Base-by-base conservation (phyloP, 2,888 invertebrate species). In the Eudemis profundana region DNA sequence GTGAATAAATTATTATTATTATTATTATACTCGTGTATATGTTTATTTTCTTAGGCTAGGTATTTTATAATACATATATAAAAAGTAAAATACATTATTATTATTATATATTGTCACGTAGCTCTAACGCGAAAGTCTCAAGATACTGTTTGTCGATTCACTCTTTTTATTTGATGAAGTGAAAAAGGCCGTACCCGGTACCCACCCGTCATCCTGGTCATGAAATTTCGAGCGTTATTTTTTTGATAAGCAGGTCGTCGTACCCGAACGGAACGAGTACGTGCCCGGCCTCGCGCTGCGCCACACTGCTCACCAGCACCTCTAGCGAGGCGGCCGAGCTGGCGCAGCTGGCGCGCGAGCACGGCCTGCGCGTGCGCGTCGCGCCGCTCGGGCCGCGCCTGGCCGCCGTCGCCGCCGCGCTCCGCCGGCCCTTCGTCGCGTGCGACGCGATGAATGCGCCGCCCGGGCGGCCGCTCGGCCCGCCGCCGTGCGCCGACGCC, bases 221-320 rank as follows among this genome's bases (percentile, higher is more conserved):
- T 3, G 2, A 14, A 14, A 15, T 17, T 38, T 2, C 4, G 1
- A 12, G 8, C 2, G 27, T 27, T 12, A 15, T 1, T 27, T 15
- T 8, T 47, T 1, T 46, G 21, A 12, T 47, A 21, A 23, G 17
- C 74, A 74, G 82, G 3, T 68, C 67, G 36, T 27, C 68, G 10
- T 68, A 74, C 47, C 67, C 68, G 51, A 82, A 91, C 8, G 94
- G 95, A 63, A 89, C 94, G 72, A n/a, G 94, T 92, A 79, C 89
- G 74, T 96, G 96, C 76, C 69, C 74, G 27, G 59, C 63, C 2
- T 54, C 61, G 2, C 66, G 70, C 3, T 83, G 85, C 68, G 83
- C 86, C 1, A 77, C 80, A 0, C 47, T 86, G 17, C 69, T 87
- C 29, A 79, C 83, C 0, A 78, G 78, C 56, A 78, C 78, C 56